Conservation (phyloP, 2,113 vertebrate species). For the Zapus hudsonius region DNA sequence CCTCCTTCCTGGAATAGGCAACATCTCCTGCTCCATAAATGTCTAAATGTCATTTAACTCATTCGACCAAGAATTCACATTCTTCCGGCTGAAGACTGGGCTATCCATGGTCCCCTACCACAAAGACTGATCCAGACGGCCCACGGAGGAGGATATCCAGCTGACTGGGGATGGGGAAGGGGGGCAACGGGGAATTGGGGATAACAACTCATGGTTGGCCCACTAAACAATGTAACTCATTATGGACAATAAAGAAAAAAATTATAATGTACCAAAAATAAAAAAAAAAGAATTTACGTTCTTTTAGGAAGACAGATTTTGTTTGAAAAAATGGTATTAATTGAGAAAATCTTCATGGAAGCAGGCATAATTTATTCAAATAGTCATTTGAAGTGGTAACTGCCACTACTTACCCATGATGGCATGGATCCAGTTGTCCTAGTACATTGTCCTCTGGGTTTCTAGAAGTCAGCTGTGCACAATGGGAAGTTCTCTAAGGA, state of each 20-base stretch:
- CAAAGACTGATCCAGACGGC: too few species aligned
- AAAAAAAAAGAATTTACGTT: background rate
- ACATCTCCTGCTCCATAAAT: background rate
- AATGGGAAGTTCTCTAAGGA: background rate
- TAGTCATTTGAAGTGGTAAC: background rate
- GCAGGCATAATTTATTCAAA: background rate
- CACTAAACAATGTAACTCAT: too few species aligned
- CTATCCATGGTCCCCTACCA: too few species aligned
- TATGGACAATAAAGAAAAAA: too few species aligned
- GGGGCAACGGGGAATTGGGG: too few species aligned
- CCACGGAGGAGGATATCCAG: too few species aligned
- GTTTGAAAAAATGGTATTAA: background rate
- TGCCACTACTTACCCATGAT: too few species aligned
- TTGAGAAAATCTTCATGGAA: background rate
- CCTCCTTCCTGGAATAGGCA: background rate
- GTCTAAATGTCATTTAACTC: background rate
- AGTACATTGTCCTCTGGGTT: background rate
- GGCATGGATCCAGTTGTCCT: background rate
- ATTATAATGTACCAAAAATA: too few species aligned
- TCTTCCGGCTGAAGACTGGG: too few species aligned
- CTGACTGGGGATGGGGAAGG: too few species aligned
- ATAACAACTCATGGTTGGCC: too few species aligned
- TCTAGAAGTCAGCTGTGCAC: background rate
- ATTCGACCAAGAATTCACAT: slow-evolving; percentile 11
- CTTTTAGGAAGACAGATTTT: background rate